phyloP scores from a whole-genome alignment of 1,140 invertebrate genomes.

The Hycleus phaleratus region DNA sequence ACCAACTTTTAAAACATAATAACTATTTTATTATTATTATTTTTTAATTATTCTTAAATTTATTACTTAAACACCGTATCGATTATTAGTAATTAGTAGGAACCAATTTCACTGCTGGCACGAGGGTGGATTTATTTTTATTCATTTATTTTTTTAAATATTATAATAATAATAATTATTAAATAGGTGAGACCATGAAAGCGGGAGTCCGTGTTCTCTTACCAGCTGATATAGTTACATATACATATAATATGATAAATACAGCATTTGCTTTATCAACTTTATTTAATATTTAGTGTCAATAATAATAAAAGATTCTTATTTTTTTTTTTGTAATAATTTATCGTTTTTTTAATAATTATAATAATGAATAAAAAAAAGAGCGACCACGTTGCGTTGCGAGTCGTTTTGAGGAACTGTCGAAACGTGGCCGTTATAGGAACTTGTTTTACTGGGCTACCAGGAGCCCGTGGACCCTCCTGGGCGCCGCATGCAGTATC shows the following conservation, averaged over 20 bases:
- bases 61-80: conserved; percentile 42
- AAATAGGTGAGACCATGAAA: conserved; percentile 16
- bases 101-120: conserved; percentile 47
- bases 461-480: conserved; percentile 25
- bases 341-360: conserved; percentile 20
- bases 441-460: conserved; percentile 57
- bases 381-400: conserved; percentile 32
- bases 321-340: conserved; percentile 39
- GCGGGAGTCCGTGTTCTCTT: conserved; percentile 24
- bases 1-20: conserved; percentile 43
- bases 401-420: conserved; percentile 37
- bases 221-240: conserved; percentile 41
- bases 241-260: conserved; percentile 42
- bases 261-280: conserved; percentile 39
- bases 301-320: conserved; percentile 40
- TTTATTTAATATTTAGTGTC: conserved; percentile 36
- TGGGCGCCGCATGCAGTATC: conserved; percentile 36
- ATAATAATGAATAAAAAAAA: conserved; percentile 41
- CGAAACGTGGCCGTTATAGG: conserved; percentile 43
- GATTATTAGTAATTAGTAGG: conserved; percentile 47
- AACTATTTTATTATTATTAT: conserved; percentile 30
- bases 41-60: conserved; percentile 1
- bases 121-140: conserved; percentile 28
- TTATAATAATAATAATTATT: background rate
- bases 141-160: background rate